A percentile compares a stretch with the other conserved stretches of the same genome.
These are phyloP conservation scores for Heliopora coerulea DNA, from an alignment of 92 coral and sea anemone species.

Conservation along the genomic window DNA sequence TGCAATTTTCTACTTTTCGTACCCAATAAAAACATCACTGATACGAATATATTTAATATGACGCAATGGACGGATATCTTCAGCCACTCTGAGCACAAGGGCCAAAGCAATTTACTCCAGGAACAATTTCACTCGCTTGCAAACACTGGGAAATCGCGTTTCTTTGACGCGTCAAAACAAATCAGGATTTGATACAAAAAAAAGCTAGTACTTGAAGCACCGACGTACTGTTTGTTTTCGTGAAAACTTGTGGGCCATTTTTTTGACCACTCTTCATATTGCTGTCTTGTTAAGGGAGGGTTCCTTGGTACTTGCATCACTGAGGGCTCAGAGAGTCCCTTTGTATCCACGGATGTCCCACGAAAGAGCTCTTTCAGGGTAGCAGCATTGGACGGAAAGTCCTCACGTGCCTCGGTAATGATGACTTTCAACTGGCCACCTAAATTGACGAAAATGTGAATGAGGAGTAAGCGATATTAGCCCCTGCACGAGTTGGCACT, in stretches of 20 bases:
- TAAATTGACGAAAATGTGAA: not conserved
- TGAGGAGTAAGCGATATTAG: no score
- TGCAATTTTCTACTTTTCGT: no score
- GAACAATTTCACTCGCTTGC: no score
- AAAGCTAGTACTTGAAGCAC: no score
- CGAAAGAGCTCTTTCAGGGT: slow-evolving; percentile 14
- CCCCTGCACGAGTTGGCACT: no score
- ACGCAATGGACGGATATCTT: no score
- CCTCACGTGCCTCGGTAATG: slow-evolving; percentile 4
- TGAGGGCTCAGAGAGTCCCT: slow-evolving; percentile 64
- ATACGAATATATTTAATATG: no score
- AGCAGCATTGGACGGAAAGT: not conserved
- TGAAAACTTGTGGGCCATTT: slow-evolving; percentile 87
- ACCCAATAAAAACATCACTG: no score
- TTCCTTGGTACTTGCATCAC: slow-evolving; percentile 64
- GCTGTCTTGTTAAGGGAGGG: slow-evolving; percentile 80
- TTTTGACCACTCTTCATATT: slow-evolving; percentile 74
- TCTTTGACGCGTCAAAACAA: not conserved
- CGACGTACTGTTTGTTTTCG: slow-evolving; percentile 95
- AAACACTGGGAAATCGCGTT: not conserved
- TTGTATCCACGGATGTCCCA: slow-evolving; percentile 34
- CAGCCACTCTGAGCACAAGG: no score
- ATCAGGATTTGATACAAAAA: slow-evolving; percentile 16
- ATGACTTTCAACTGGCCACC: slow-evolving; percentile 19
- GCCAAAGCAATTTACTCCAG: no score